phyloP scores from a whole-genome alignment of 2,113 vertebrate genomes.

The Gallinago paraguaiae region DNA sequence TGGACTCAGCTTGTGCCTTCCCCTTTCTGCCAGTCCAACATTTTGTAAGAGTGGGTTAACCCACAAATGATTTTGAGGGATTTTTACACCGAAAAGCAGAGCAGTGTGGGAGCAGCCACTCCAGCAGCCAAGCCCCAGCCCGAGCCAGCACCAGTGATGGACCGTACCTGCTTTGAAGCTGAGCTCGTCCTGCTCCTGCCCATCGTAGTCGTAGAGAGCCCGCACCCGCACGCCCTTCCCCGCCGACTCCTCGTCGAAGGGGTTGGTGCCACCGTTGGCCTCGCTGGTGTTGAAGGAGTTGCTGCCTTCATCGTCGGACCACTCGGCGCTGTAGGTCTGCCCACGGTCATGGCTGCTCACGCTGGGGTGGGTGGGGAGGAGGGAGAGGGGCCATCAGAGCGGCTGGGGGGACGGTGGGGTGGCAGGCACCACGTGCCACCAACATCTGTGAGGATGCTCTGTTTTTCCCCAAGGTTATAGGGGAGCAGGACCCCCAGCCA shows the following conservation, averaged over 20 bases:
- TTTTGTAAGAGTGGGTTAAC: background rate
- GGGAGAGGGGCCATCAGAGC: background rate
- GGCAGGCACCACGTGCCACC: rapidly evolving
- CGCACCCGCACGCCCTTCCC: constrained; percentile 86
- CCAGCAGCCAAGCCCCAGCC: rapidly evolving
- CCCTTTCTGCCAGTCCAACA: background rate
- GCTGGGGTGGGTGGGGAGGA: constrained; percentile 51
- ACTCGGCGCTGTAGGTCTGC: constrained; percentile 90
- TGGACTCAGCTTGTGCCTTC: background rate
- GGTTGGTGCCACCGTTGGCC: constrained; percentile 90
- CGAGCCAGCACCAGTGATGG: rapidly evolving
- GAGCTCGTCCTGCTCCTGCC: constrained; percentile 97
- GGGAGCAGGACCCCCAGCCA: background rate
- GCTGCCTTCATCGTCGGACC: constrained; percentile 95
- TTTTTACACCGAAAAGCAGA: background rate
- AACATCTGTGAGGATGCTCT: background rate
- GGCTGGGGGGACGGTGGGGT: rapidly evolving
- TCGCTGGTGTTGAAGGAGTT: constrained; percentile 85
- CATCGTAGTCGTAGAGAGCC: constrained; percentile 95
- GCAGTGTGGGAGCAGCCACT: background rate
- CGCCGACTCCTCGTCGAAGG: constrained; percentile 87
- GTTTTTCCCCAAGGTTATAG: background rate
- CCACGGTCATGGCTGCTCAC: constrained; percentile 95
- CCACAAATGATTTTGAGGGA: background rate
- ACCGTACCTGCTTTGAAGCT: constrained; percentile 92